These are phyloP conservation scores for Ptychadena robeensis DNA, from an alignment of 2,797 vertebrate species.

Conservation along the genomic window DNA sequence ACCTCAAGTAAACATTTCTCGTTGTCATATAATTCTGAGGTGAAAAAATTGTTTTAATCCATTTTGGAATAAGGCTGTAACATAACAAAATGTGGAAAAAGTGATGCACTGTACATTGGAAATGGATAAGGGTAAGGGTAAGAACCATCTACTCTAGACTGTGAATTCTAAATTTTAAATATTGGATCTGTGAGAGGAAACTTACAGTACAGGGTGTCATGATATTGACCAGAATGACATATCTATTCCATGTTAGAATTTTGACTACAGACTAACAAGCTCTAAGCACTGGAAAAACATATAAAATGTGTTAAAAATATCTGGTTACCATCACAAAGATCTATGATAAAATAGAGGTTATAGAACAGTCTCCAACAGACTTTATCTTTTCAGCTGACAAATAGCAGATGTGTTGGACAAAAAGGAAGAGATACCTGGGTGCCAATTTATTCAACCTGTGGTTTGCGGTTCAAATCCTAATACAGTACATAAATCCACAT, in stretches of 20 bases:
- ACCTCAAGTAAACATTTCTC: no score
- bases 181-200: neutral
- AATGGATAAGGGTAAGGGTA: no score
- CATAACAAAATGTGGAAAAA: no score
- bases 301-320: neutral
- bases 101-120: no score
- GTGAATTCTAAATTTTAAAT: no score
- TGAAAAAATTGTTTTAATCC: no score
- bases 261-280: neutral
- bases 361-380: neutral
- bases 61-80: no score
- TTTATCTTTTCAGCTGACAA: neutral
- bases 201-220: neutral
- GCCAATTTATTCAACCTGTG: slow-evolving; percentile 9
- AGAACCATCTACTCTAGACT: no score
- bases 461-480: neutral
- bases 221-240: neutral
- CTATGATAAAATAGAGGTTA: slow-evolving; percentile 1
- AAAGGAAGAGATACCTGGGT: neutral
- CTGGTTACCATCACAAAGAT: slow-evolving; percentile 1
- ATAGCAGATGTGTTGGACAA: slow-evolving; percentile 8
- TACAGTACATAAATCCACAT: neutral
- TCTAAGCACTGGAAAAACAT: neutral
- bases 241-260: neutral
- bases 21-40: no score